These are phyloP conservation scores for Sitophilus oryzae DNA, from an alignment of 1,140 invertebrate genomes.

Conservation along the genomic window DNA sequence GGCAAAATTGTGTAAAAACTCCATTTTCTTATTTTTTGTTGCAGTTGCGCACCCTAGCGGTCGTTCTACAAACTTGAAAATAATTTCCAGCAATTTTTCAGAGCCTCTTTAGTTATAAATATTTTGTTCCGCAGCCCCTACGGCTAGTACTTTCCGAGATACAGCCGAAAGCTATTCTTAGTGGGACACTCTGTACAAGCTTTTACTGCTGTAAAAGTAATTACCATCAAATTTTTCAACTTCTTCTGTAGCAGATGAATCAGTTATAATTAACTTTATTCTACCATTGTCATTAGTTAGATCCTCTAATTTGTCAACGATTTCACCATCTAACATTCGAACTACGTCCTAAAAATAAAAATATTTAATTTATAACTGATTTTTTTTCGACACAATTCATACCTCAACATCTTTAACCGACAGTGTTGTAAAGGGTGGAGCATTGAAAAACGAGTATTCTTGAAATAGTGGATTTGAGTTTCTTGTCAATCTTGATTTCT, in stretches of 20 bases:
- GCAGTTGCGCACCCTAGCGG: no score
- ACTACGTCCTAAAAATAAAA: constrained; percentile 33
- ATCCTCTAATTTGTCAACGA: constrained; percentile 23
- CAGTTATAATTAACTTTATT: constrained; percentile 35
- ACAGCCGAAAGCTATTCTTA: no score
- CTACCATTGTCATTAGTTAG: constrained; percentile 28
- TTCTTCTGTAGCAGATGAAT: constrained; percentile 33
- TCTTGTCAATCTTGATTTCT: constrained; percentile 30
- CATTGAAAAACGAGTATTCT: constrained; percentile 35
- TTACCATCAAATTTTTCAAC: constrained; percentile 37
- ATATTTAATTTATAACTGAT: not conserved
- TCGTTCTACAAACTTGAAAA: no score
- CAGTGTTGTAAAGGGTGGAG: constrained; percentile 30
- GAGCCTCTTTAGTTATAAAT: no score
- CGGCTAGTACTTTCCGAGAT: no score
- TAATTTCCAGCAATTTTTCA: no score
- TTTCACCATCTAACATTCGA: constrained; percentile 29
- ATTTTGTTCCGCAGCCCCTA: no score
- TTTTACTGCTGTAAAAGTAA: constrained; percentile 11
- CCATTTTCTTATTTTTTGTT: no score
- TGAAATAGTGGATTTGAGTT: constrained; percentile 31
- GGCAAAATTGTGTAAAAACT: no score
- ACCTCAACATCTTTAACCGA: constrained; percentile 36
- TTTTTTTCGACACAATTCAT: constrained; percentile 6
- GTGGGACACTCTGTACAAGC: no score